A percentile compares a stretch with the other conserved stretches of the same genome.
These are phyloP conservation scores for Pangasius larnaudii DNA, from an alignment of 2,797 vertebrate species.

Conservation along the genomic window DNA sequence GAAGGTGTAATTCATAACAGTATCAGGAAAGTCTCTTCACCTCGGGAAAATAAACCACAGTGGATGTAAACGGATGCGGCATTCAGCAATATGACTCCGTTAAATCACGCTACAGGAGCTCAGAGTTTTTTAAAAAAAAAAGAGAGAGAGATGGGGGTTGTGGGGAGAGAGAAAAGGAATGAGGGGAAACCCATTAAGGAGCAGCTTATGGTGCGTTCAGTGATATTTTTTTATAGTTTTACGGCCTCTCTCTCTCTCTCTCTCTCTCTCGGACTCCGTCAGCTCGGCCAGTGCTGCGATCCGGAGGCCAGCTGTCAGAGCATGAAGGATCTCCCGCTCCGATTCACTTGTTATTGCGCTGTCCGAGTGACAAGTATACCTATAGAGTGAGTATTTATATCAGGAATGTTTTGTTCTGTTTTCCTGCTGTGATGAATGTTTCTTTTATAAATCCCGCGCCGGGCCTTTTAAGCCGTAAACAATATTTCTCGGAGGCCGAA, in stretches of 20 bases:
- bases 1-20: neutral
- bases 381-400: conserved; percentile 90
- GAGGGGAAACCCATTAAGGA: conserved; percentile 48
- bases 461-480: conserved; percentile 88
- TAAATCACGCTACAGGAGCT: conserved; percentile 15
- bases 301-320: conserved; percentile 81
- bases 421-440: conserved; percentile 93
- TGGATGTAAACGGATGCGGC: neutral
- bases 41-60: neutral
- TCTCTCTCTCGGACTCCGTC: conserved; percentile 50
- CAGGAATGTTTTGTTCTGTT: conserved; percentile 98
- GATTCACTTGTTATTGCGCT: conserved; percentile 96
- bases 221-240: conserved; percentile 57
- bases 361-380: conserved; percentile 87
- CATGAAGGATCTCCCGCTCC: conserved; percentile 91
- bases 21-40: neutral
- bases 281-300: conserved; percentile 54
- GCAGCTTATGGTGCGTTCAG: conserved; percentile 53
- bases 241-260: conserved; percentile 33
- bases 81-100: neutral
- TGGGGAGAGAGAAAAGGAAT: neutral
- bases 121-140: neutral
- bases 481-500: conserved; percentile 93
- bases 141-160: neutral
- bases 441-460: conserved; percentile 87